phyloP scores from a whole-genome alignment of 2,113 vertebrate genomes.

The Gila orcuttii region DNA sequence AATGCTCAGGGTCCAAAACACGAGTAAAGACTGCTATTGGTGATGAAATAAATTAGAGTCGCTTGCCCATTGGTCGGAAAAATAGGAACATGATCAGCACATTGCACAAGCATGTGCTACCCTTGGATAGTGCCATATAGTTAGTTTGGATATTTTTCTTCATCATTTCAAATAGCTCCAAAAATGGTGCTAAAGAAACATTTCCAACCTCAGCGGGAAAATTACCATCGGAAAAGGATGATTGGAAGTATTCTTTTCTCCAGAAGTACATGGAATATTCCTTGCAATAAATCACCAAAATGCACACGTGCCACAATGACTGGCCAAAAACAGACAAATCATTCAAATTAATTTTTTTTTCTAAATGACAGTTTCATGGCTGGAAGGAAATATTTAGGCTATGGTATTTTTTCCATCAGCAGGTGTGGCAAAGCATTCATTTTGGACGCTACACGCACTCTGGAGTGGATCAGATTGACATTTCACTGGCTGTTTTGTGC shows the following conservation, averaged over 20 bases:
- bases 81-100: not conserved
- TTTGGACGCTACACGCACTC: not conserved
- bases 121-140: not conserved
- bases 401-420: not conserved
- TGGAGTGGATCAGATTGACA: not conserved
- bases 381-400: not conserved
- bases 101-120: not conserved
- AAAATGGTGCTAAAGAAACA: not conserved
- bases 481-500: not conserved
- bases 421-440: not conserved
- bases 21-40: not conserved
- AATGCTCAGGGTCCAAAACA: not conserved
- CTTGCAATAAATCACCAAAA: not conserved
- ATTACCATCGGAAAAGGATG: no score
- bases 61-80: not conserved
- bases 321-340: not conserved
- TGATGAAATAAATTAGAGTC: not conserved
- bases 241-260: not conserved
- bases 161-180: not conserved
- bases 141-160: not conserved
- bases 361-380: not conserved
- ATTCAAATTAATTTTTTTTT: no score
- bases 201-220: not conserved
- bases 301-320: not conserved
- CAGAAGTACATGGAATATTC: no score